phyloP scores from a whole-genome alignment of 2,797 vertebrate species.

The Pelobates cultripes region DNA sequence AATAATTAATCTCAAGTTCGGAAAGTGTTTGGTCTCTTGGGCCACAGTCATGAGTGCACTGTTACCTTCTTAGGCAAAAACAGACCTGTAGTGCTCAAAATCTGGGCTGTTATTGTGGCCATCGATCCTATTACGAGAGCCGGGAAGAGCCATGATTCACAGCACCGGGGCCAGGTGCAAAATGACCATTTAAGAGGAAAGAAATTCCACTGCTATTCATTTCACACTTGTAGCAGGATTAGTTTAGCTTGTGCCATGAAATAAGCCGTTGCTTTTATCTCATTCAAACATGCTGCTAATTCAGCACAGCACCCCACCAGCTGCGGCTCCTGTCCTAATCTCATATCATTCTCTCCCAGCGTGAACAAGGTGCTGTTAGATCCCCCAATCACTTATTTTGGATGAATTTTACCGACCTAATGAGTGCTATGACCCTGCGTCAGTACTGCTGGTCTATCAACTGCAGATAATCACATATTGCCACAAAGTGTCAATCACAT shows the following conservation, averaged over 20 bases:
- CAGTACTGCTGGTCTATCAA: background rate
- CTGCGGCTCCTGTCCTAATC: slow-evolving; percentile 78
- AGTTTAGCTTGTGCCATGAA: slow-evolving; percentile 77
- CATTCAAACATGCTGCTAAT: slow-evolving; percentile 91
- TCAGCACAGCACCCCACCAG: slow-evolving; percentile 83
- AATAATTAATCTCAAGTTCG: no score
- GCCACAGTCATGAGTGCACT: no score
- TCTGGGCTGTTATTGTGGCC: slow-evolving; percentile 64
- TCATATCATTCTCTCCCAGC: slow-evolving; percentile 85
- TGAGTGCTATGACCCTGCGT: slow-evolving; percentile 11
- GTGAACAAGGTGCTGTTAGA: slow-evolving; percentile 78
- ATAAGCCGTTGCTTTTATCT: slow-evolving; percentile 89
- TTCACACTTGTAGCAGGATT: slow-evolving; percentile 93
- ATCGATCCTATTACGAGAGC: no score
- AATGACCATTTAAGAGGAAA: slow-evolving; percentile 59
- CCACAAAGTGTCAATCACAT: background rate
- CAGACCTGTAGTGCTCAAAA: slow-evolving; percentile 53
- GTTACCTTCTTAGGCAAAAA: no score
- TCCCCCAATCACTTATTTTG: slow-evolving; percentile 50
- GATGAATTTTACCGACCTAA: background rate
- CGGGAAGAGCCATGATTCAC: background rate
- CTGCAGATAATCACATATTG: background rate
- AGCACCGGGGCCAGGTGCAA: slow-evolving; percentile 52
- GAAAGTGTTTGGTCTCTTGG: no score
- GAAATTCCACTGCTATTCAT: slow-evolving; percentile 67